phyloP scores from a whole-genome alignment of 2,797 vertebrate species.

The Gastrophryne carolinensis region DNA sequence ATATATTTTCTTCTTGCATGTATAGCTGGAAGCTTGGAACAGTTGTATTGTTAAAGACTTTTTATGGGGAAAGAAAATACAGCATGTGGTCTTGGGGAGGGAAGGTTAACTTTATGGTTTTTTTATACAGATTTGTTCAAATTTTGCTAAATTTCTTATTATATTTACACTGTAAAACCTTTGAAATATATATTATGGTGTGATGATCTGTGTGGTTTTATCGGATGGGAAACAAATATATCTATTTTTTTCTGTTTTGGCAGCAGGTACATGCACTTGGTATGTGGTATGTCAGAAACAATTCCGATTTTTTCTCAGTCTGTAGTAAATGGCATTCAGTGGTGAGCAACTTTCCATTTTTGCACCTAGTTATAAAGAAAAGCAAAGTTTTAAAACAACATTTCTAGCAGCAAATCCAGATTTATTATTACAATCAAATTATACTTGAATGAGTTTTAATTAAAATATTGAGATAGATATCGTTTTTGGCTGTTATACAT shows the following conservation, averaged over 20 bases:
- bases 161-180: slow-evolving; percentile 94
- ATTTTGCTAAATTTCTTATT: slow-evolving; percentile 97
- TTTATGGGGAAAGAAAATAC: slow-evolving; percentile 70
- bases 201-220: slow-evolving; percentile 71
- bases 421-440: no score
- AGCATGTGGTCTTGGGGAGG: slow-evolving; percentile 81
- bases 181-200: slow-evolving; percentile 78
- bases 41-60: slow-evolving; percentile 74
- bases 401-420: slow-evolving; percentile 8
- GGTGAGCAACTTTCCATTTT: slow-evolving; percentile 50
- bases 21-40: slow-evolving; percentile 67
- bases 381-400: neutral
- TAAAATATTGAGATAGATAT: no score
- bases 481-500: no score
- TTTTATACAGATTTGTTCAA: slow-evolving; percentile 92
- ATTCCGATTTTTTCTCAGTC: slow-evolving; percentile 70
- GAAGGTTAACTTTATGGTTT: slow-evolving; percentile 80
- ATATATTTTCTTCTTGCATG: slow-evolving; percentile 82
- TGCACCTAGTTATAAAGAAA: slow-evolving; percentile 4
- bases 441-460: no score
- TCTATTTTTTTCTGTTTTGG: slow-evolving; percentile 60
- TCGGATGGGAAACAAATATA: slow-evolving; percentile 68
- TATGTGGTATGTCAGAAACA: slow-evolving; percentile 96
- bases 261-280: slow-evolving; percentile 80
- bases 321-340: slow-evolving; percentile 61